These are phyloP conservation scores for Ferdinandea cuprea DNA, from an alignment of 2,888 invertebrate genomes.

Conservation along the genomic window DNA sequence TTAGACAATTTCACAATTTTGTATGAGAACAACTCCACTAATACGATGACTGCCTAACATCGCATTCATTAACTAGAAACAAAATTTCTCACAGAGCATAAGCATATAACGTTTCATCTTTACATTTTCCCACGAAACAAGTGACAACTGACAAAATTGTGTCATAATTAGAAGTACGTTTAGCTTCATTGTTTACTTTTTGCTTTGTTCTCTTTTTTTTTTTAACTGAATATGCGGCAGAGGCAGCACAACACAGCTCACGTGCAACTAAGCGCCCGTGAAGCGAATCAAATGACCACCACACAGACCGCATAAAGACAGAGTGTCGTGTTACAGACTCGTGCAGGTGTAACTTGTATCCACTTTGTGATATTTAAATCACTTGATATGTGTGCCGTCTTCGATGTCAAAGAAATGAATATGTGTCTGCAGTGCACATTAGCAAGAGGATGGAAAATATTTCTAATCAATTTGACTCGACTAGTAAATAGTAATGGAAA, in stretches of 20 bases:
- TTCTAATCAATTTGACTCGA: neutral
- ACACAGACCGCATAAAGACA: constrained; percentile 8
- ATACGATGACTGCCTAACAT: no score
- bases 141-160: neutral
- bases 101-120: neutral
- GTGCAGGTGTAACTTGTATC: constrained; percentile 48
- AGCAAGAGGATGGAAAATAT: neutral
- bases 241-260: no score
- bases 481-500: no score
- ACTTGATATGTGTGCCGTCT: constrained; percentile 32
- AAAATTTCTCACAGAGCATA: neutral
- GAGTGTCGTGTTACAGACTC: constrained; percentile 41
- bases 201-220: neutral
- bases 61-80: no score
- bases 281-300: constrained; percentile 40
- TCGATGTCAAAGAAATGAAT: constrained; percentile 5
- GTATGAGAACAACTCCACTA: no score
- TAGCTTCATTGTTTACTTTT: neutral
- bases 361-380: constrained; percentile 42
- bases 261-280: constrained; percentile 53
- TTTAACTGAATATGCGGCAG: constrained; percentile 7
- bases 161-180: neutral
- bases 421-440: neutral
- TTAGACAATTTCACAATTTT: no score
- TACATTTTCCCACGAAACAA: constrained; percentile 11